Conservation (phyloP, 2,113 vertebrate genomes). For the Anarhynchus alexandrinus region DNA sequence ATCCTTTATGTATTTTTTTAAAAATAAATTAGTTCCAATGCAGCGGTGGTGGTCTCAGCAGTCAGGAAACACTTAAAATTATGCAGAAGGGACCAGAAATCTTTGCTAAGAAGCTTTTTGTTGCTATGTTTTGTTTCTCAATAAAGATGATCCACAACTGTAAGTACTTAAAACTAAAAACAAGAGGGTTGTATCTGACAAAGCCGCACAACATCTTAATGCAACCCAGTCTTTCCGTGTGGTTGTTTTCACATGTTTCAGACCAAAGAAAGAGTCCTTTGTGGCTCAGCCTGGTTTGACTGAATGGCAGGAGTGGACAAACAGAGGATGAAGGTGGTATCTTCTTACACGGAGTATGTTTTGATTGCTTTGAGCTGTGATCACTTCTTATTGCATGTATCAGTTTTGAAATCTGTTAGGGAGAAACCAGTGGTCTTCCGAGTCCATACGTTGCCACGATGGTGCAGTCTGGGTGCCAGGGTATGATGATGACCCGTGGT, state of each 20-base stretch:
- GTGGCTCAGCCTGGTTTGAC: neutral
- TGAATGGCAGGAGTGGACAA: neutral
- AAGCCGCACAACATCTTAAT: slow-evolving; percentile 11
- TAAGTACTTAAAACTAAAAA: slow-evolving; percentile 51
- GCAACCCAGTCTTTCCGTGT: neutral
- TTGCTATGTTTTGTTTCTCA: slow-evolving; percentile 49
- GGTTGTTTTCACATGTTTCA: slow-evolving; percentile 15
- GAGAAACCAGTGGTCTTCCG: neutral
- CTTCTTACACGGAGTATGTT: neutral
- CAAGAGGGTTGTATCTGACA: slow-evolving; percentile 26
- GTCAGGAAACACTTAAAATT: slow-evolving; percentile 42
- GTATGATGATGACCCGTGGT: neutral
- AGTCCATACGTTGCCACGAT: neutral
- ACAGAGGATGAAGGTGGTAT: neutral
- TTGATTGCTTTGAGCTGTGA: neutral
- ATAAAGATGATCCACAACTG: slow-evolving; percentile 44
- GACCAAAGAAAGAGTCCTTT: slow-evolving; percentile 17
- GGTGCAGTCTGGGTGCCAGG: neutral
- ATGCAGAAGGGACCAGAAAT: slow-evolving; percentile 44
- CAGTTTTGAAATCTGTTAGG: neutral
- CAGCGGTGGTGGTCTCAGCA: slow-evolving; percentile 33
- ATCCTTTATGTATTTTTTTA: slow-evolving; percentile 17
- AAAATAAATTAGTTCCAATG: slow-evolving; percentile 61
- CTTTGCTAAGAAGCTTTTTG: slow-evolving; percentile 43
- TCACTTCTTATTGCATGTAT: neutral